phyloP scores from a whole-genome alignment of 2,797 vertebrate species.

The Esox lucius region DNA sequence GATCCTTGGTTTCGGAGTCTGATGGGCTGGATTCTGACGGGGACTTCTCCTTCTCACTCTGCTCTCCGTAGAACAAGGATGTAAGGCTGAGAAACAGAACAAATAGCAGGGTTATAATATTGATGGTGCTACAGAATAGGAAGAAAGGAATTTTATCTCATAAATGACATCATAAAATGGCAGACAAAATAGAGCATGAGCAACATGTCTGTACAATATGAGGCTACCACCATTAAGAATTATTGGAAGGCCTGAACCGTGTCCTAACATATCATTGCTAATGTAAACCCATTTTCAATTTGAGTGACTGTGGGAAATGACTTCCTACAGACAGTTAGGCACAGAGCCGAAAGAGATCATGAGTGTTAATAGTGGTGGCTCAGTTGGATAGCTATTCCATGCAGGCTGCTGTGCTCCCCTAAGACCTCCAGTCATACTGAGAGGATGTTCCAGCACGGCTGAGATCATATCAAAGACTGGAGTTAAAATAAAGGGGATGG shows the following conservation, averaged over 20 bases:
- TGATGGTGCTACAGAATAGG: not conserved
- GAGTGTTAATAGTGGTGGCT: not conserved
- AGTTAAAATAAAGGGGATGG: conserved; percentile 22
- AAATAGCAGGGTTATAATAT: conserved; percentile 5
- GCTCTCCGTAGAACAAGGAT: conserved; percentile 94
- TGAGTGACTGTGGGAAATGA: too few species aligned
- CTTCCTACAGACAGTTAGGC: not conserved
- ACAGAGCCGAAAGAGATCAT: not conserved
- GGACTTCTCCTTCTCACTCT: conserved; percentile 95
- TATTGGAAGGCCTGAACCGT: too few species aligned
- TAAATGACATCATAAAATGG: not conserved
- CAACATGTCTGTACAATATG: not conserved
- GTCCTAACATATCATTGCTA: too few species aligned
- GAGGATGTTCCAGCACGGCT: not conserved
- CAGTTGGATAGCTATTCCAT: not conserved
- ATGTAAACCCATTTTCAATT: too few species aligned
- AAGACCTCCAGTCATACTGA: not conserved
- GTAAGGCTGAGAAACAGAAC: conserved; percentile 79
- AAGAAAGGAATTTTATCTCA: not conserved
- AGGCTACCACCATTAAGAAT: not conserved
- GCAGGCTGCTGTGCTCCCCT: not conserved
- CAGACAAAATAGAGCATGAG: not conserved
- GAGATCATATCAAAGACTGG: conserved; percentile 1
- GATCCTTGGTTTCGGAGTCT: conserved; percentile 86
- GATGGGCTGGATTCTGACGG: conserved; percentile 89